These are phyloP conservation scores for Himalopsyche anomala DNA, from an alignment of 2,888 invertebrate species.

Conservation along the genomic window DNA sequence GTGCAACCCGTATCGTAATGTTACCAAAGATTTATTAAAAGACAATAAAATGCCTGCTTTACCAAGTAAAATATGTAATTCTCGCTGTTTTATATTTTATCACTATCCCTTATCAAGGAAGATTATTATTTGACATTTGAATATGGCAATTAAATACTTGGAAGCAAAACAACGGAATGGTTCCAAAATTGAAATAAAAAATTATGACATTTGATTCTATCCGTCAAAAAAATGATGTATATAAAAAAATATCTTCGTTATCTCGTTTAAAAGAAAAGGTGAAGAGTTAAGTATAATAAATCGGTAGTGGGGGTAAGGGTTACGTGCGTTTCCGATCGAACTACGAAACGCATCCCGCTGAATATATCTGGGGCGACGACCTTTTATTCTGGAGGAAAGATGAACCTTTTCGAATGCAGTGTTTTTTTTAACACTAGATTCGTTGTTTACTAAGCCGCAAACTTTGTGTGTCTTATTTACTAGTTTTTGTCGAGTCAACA, in stretches of 20 bases:
- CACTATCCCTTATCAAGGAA: no score
- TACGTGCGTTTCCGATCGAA: slow-evolving; percentile 42
- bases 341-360: slow-evolving; percentile 35
- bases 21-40: no score
- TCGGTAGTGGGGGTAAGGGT: slow-evolving; percentile 24
- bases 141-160: no score
- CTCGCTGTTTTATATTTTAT: no score
- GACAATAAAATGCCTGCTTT: no score
- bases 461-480: no score
- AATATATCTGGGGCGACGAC: slow-evolving; percentile 39
- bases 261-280: neutral
- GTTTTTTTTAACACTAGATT: neutral
- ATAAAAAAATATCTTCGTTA: neutral
- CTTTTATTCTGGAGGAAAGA: neutral
- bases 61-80: no score
- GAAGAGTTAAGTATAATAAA: neutral
- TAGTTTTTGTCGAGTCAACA: no score
- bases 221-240: neutral
- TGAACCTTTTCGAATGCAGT: no score
- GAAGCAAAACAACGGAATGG: neutral
- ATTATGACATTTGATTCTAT: neutral
- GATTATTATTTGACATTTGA: no score
- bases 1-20: no score
- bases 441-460: neutral
- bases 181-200: neutral